Conservation (phyloP, 2,113 vertebrate species). For the Embiotoca jacksoni region DNA sequence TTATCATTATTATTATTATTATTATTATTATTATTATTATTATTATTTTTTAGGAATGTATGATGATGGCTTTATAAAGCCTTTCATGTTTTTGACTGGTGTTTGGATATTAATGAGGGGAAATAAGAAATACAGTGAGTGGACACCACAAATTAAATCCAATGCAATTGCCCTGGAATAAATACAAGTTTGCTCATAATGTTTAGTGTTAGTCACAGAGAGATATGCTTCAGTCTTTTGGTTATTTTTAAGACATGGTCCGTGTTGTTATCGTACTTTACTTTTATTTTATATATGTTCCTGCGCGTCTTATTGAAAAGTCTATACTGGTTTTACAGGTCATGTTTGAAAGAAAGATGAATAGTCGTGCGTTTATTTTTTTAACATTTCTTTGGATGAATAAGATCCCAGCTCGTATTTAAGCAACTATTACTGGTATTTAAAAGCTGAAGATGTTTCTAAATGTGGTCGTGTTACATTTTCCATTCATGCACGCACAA, state of each 20-base stretch:
- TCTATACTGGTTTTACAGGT: neutral
- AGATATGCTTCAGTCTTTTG: neutral
- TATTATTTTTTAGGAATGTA: neutral
- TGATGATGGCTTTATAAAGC: neutral
- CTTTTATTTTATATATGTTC: neutral
- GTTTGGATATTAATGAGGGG: neutral
- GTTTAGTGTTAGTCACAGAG: neutral
- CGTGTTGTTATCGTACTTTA: neutral
- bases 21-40: neutral
- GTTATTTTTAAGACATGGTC: conserved; percentile 1
- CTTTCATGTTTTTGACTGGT: neutral
- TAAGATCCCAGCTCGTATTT: neutral
- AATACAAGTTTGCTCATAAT: neutral
- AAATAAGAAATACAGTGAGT: neutral
- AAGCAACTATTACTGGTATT: conserved; percentile 28
- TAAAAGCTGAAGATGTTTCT: conserved; percentile 17
- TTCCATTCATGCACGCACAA: conserved; percentile 24
- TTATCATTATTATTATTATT: neutral
- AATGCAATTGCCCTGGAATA: neutral
- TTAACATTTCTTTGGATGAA: neutral
- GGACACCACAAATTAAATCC: neutral
- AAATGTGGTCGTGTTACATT: conserved; percentile 34
- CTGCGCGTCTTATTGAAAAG: neutral
- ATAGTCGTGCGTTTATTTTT: neutral
- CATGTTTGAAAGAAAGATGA: neutral